Conservation (phyloP, 1,140 invertebrate genomes). For the Drosophila teissieri region DNA sequence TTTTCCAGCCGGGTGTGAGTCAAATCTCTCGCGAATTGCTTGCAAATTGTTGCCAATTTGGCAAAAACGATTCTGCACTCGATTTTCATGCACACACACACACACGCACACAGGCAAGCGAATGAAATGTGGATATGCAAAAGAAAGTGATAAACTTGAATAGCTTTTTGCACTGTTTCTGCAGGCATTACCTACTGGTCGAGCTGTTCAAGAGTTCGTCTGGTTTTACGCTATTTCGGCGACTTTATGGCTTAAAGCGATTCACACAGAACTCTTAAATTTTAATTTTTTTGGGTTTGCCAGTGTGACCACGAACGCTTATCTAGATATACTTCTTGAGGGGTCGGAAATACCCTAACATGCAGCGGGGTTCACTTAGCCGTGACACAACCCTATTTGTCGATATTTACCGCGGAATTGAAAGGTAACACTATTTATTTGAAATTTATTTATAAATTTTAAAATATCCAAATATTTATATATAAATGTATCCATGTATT, state of each 20-base stretch:
- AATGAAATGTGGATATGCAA: constrained; percentile 65
- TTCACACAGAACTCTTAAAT: constrained; percentile 5
- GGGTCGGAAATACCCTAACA: neutral
- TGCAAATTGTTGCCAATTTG: constrained; percentile 66
- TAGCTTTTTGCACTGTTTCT: neutral
- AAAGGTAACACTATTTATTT: neutral
- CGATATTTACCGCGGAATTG: neutral
- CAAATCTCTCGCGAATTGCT: constrained; percentile 60
- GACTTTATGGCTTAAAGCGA: neutral
- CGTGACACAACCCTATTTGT: too few species aligned
- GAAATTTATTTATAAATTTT: neutral
- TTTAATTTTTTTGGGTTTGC: constrained; percentile 6
- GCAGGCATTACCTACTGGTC: neutral
- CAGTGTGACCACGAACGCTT: constrained; percentile 6
- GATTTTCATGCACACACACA: constrained; percentile 57
- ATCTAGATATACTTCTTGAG: constrained; percentile 5
- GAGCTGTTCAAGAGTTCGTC: neutral
- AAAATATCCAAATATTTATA: neutral
- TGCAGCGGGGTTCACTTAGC: neutral
- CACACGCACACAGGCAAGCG: constrained; percentile 20
- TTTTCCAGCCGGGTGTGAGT: constrained; percentile 39
- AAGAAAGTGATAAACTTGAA: constrained; percentile 19
- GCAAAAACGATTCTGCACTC: constrained; percentile 63
- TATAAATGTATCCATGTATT: too few species aligned
- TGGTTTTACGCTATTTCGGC: constrained; percentile 3